Conservation (phyloP, 1,140 invertebrate species). For the Zaprionus davidi region DNA sequence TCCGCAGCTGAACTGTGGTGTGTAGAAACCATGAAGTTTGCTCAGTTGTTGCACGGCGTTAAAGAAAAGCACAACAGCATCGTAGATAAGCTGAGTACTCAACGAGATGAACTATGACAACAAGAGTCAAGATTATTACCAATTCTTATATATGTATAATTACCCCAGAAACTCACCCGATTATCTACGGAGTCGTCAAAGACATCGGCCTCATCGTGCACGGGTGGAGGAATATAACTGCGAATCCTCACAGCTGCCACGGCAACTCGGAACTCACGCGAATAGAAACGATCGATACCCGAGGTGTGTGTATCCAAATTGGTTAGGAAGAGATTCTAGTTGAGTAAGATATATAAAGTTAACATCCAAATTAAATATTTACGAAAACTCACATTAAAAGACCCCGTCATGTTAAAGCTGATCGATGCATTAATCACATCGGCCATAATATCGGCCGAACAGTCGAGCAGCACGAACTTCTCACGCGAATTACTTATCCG, state of each 20-base stretch:
- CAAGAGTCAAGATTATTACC: not conserved
- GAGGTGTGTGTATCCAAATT: constrained; percentile 65
- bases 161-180: constrained; percentile 29
- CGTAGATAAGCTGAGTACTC: constrained; percentile 86
- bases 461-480: constrained; percentile 90
- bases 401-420: constrained; percentile 72
- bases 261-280: constrained; percentile 53
- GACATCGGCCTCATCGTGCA: constrained; percentile 71
- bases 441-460: constrained; percentile 86
- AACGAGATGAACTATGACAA: constrained; percentile 51
- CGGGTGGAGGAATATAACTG: constrained; percentile 60
- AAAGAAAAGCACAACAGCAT: constrained; percentile 88
- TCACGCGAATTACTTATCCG: constrained; percentile 87
- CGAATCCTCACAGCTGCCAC: constrained; percentile 65
- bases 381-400: constrained; percentile 69
- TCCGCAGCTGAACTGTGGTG: constrained; percentile 61
- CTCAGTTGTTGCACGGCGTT: constrained; percentile 85
- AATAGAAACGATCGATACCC: constrained; percentile 67
- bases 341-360: too few relatives aligned
- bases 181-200: constrained; percentile 54
- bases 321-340: constrained; percentile 71
- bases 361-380: not conserved
- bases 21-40: constrained; percentile 46
- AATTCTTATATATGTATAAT: not conserved
- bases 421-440: constrained; percentile 84